Evolutionary conservation across 2,113 vertebrate genomes (phyloP).

Genomic region (Phasianus colchicus): DNA sequence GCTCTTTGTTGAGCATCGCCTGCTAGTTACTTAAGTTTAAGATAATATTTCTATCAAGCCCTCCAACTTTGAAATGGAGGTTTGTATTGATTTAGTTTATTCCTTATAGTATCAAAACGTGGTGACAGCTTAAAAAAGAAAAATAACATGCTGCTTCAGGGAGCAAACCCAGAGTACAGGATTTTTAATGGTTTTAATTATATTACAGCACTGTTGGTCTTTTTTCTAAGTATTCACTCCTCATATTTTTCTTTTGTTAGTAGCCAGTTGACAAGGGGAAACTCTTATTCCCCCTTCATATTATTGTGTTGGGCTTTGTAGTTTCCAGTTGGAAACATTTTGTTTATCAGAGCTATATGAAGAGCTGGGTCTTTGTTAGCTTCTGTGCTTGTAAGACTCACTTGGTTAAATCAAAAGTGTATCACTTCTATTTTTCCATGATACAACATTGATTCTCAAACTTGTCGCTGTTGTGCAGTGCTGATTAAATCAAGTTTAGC

Average conservation of each 20-base stretch:
- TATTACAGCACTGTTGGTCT: slow-evolving; percentile 54
- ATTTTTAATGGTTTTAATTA: slow-evolving; percentile 75
- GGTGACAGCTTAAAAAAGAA: slow-evolving; percentile 71
- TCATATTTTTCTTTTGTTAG: slow-evolving; percentile 69
- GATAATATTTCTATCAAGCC: slow-evolving; percentile 23
- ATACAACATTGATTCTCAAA: background rate
- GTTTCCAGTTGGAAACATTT: slow-evolving; percentile 49
- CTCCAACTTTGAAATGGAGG: slow-evolving; percentile 9
- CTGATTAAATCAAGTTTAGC: background rate
- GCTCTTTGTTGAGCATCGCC: background rate
- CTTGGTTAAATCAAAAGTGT: background rate
- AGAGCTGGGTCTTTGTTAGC: slow-evolving; percentile 1
- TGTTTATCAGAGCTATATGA: slow-evolving; percentile 53
- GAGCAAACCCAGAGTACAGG: slow-evolving; percentile 69
- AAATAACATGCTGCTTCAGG: slow-evolving; percentile 65
- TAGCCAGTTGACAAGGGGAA: slow-evolving; percentile 66
- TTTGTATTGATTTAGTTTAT: slow-evolving; percentile 71
- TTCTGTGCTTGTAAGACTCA: slow-evolving; percentile 5
- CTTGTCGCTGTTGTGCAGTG: background rate
- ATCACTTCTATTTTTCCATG: background rate
- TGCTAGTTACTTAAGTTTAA: background rate
- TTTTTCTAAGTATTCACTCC: slow-evolving; percentile 63
- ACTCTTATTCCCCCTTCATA: slow-evolving; percentile 55
- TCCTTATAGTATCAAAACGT: slow-evolving; percentile 69
- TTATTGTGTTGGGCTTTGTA: slow-evolving; percentile 38